These are phyloP conservation scores for Speoplatyrhinus poulsoni DNA, from an alignment of 2,113 vertebrate genomes.

Conservation along the genomic window DNA sequence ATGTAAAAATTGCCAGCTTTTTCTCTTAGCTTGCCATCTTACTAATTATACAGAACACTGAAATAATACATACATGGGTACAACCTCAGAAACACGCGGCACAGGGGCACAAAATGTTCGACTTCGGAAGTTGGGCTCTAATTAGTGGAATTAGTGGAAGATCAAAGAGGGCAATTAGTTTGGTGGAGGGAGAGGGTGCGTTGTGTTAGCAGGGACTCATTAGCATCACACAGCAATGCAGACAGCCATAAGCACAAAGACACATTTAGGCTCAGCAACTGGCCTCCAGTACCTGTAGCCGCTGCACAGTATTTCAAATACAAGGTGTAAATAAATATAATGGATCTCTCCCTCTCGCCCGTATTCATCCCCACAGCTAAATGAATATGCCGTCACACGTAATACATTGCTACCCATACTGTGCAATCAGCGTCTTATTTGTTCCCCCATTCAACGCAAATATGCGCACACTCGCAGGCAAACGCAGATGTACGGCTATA, in stretches of 20 bases:
- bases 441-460: slow-evolving; percentile 1
- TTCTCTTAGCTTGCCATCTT: too few relatives aligned
- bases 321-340: too few relatives aligned
- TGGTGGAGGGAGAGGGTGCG: slow-evolving; percentile 43
- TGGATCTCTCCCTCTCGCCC: too few relatives aligned
- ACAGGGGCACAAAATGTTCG: slow-evolving; percentile 65
- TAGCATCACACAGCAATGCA: slow-evolving; percentile 79
- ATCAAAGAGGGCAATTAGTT: slow-evolving; percentile 79
- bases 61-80: background rate
- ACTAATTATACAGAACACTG: too few relatives aligned
- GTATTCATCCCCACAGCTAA: too few relatives aligned
- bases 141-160: slow-evolving; percentile 78
- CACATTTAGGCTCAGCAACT: slow-evolving; percentile 18
- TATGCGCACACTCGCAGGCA: slow-evolving; percentile 11
- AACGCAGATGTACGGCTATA: slow-evolving; percentile 16
- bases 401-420: too few relatives aligned
- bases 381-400: too few relatives aligned
- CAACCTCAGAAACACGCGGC: slow-evolving; percentile 40
- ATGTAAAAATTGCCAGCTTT: too few relatives aligned
- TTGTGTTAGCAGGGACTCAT: slow-evolving; percentile 71
- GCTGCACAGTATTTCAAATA: too few relatives aligned
- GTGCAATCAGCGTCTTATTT: too few relatives aligned
- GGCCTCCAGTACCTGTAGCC: too few relatives aligned
- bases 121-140: slow-evolving; percentile 74
- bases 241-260: slow-evolving; percentile 51